Evolutionary conservation across 1,140 invertebrate genomes (phyloP).

Genomic region (Penaeus indicus): DNA sequence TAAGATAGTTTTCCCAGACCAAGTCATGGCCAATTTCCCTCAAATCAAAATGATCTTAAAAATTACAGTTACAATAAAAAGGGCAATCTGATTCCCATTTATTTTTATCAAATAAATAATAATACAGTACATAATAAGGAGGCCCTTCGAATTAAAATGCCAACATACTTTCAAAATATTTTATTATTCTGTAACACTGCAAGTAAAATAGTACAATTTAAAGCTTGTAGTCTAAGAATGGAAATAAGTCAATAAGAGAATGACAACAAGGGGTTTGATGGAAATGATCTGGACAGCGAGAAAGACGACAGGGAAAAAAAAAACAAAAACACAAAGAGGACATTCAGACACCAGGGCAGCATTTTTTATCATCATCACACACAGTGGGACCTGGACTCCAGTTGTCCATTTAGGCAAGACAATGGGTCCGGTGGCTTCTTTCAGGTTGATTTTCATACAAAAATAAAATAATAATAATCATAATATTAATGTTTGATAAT

Average conservation of each 20-base stretch:
- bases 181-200: slow-evolving; percentile 59
- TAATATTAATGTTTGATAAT: too few species aligned
- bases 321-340: slow-evolving; percentile 15
- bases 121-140: background rate
- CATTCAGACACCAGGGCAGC: slow-evolving; percentile 47
- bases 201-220: slow-evolving; percentile 61
- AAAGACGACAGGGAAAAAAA: slow-evolving; percentile 20
- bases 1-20: too few species aligned
- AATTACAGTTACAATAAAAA: too few species aligned
- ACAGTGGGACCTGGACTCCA: background rate
- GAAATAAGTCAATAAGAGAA: slow-evolving; percentile 9
- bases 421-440: too few species aligned
- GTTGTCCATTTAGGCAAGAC: too few species aligned
- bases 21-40: too few species aligned
- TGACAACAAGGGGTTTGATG: slow-evolving; percentile 47
- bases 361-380: background rate
- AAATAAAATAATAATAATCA: too few species aligned
- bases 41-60: too few species aligned
- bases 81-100: too few species aligned
- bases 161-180: slow-evolving; percentile 56
- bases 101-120: too few species aligned
- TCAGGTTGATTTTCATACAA: too few species aligned
- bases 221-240: slow-evolving; percentile 52
- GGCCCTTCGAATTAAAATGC: background rate
- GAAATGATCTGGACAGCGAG: slow-evolving; percentile 35